A percentile compares a stretch with the other conserved stretches of the same genome.
Evolutionary conservation across 2,113 vertebrate species (phyloP).

Genomic region (Corapipo altera): DNA sequence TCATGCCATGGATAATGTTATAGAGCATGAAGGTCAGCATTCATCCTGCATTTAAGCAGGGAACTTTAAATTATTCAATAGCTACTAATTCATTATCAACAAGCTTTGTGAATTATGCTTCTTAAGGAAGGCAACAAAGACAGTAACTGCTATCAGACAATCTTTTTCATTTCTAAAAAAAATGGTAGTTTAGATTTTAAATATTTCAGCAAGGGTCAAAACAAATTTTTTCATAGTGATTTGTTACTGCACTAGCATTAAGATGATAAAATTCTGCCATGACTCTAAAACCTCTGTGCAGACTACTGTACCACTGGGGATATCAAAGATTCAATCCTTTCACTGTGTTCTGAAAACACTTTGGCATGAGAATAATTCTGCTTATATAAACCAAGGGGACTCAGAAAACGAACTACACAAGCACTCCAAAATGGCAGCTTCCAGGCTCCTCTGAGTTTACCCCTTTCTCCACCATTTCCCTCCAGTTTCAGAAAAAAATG

Average conservation of each 20-base stretch:
- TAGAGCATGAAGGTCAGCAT: constrained; percentile 8
- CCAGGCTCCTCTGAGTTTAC: background rate
- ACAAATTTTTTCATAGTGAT: background rate
- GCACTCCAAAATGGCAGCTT: background rate
- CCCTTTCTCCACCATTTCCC: background rate
- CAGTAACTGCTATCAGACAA: background rate
- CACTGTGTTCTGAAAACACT: background rate
- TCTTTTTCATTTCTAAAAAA: background rate
- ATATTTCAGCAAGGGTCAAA: background rate
- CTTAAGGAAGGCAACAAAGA: background rate
- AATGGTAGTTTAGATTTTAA: background rate
- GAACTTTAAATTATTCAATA: constrained; percentile 33
- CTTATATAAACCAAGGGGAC: background rate
- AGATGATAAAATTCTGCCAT: background rate
- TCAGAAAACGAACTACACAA: background rate
- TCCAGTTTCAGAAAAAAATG: background rate
- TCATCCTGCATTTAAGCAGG: constrained; percentile 12
- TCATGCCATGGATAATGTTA: background rate
- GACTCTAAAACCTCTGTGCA: background rate
- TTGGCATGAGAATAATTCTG: background rate
- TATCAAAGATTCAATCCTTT: background rate
- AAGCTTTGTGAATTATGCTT: background rate
- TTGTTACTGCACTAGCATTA: background rate
- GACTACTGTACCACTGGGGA: background rate
- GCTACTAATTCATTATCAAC: background rate